Conservation (phyloP, 1,140 invertebrate species). For the Probaryconus sp. region DNA sequence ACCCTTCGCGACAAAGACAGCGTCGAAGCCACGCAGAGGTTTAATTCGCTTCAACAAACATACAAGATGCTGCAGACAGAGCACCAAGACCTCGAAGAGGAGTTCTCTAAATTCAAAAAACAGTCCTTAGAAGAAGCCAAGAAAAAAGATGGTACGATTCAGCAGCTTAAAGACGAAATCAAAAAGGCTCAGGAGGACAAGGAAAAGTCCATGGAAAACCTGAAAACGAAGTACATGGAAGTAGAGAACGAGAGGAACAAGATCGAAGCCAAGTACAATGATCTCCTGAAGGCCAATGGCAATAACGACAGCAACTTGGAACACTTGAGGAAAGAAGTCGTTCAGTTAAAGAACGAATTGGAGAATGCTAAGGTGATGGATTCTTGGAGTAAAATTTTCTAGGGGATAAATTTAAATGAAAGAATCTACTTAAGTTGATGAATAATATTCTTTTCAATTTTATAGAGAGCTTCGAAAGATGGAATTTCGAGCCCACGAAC, state of each 20-base stretch:
- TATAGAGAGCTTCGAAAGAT: slow-evolving; percentile 1
- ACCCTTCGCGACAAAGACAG: slow-evolving; percentile 75
- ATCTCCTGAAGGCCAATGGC: slow-evolving; percentile 57
- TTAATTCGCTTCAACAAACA: slow-evolving; percentile 76
- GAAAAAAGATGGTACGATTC: slow-evolving; percentile 59
- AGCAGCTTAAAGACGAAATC: slow-evolving; percentile 65
- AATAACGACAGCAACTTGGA: slow-evolving; percentile 62
- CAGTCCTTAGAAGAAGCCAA: slow-evolving; percentile 65
- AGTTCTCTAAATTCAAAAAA: slow-evolving; percentile 69
- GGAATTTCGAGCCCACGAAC: too few relatives aligned
- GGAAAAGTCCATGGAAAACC: slow-evolving; percentile 66
- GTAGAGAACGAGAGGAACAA: slow-evolving; percentile 65
- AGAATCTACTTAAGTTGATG: too few relatives aligned
- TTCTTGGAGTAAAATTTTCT: neutral
- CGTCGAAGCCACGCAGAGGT: slow-evolving; percentile 75
- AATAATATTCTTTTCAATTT: too few relatives aligned
- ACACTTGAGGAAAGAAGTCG: slow-evolving; percentile 69
- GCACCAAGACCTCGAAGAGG: slow-evolving; percentile 71
- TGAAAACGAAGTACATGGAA: slow-evolving; percentile 72
- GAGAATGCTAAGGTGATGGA: slow-evolving; percentile 63
- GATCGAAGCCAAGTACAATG: slow-evolving; percentile 69
- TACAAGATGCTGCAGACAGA: slow-evolving; percentile 75
- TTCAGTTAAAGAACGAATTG: slow-evolving; percentile 70
- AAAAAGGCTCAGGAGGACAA: slow-evolving; percentile 67
- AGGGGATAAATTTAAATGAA: slow-evolving; percentile 5